phyloP scores from a whole-genome alignment of 23 tunicate genomes.

The Halocynthia aurantium region DNA sequence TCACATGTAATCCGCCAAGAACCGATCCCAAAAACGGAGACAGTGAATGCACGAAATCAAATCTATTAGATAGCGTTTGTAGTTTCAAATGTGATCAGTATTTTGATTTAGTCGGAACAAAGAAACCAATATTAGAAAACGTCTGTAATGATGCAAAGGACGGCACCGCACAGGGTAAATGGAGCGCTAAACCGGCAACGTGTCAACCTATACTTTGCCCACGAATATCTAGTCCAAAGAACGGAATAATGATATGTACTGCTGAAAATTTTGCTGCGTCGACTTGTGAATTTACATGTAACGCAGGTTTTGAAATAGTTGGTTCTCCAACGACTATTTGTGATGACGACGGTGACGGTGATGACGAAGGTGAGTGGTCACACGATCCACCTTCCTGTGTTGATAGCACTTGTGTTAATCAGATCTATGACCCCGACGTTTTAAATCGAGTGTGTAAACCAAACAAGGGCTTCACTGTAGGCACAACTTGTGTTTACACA shows the following conservation, averaged over 20 bases:
- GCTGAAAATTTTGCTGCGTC: no score
- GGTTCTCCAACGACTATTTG: no score
- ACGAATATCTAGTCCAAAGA: neutral
- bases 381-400: conserved; percentile 2
- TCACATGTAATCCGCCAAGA: conserved; percentile 41
- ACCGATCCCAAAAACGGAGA: conserved; percentile 17
- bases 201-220: conserved; percentile 4
- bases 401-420: neutral
- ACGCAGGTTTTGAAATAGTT: no score
- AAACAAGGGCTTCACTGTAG: conserved; percentile 10
- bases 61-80: conserved; percentile 32
- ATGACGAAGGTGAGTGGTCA: neutral
- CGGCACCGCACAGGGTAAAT: conserved; percentile 11
- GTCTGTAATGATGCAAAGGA: conserved; percentile 7
- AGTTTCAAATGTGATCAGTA: conserved; percentile 10
- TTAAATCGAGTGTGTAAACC: conserved; percentile 9
- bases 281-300: no score
- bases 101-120: conserved; percentile 7
- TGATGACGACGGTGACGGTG: no score
- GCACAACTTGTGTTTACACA: conserved; percentile 11
- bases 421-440: neutral
- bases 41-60: conserved; percentile 29
- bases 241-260: conserved; percentile 8
- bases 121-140: neutral
- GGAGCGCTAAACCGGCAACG: conserved; percentile 5